These are phyloP conservation scores for Fregetta grallaria DNA, from an alignment of 2,113 vertebrate genomes.

Conservation along the genomic window DNA sequence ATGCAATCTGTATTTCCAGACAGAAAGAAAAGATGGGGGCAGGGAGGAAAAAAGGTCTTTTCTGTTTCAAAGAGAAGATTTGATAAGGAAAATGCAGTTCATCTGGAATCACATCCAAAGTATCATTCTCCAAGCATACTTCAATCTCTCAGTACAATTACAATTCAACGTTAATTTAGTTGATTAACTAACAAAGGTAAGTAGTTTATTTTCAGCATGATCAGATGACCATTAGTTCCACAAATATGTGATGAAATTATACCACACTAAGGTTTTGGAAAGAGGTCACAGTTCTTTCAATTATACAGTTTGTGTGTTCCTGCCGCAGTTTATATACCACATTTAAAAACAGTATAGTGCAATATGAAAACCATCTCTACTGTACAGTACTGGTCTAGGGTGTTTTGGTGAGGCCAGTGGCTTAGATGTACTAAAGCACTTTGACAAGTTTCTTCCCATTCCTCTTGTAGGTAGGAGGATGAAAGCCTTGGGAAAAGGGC, in stretches of 20 bases:
- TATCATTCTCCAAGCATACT: not conserved
- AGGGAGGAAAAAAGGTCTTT: not conserved
- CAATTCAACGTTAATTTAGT: not conserved
- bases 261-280: not conserved
- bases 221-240: not conserved
- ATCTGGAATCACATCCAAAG: not conserved
- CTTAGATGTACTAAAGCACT: not conserved
- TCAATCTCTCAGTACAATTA: not conserved
- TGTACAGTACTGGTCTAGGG: not conserved
- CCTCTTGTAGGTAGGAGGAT: not conserved
- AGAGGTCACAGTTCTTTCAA: not conserved
- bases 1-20: not conserved
- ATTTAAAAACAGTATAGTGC: not conserved
- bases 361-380: not conserved
- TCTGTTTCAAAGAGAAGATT: not conserved
- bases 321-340: not conserved
- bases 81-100: not conserved
- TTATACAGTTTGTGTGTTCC: not conserved
- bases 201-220: not conserved
- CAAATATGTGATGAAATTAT: not conserved
- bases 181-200: not conserved
- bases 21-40: not conserved
- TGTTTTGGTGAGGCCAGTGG: not conserved
- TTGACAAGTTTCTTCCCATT: constrained; percentile 2
- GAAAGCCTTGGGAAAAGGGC: constrained; percentile 36